A percentile compares a stretch with the other conserved stretches of the same genome.
Conservation (phyloP, 2,888 invertebrate genomes). For the Eupithecia abbreviata region DNA sequence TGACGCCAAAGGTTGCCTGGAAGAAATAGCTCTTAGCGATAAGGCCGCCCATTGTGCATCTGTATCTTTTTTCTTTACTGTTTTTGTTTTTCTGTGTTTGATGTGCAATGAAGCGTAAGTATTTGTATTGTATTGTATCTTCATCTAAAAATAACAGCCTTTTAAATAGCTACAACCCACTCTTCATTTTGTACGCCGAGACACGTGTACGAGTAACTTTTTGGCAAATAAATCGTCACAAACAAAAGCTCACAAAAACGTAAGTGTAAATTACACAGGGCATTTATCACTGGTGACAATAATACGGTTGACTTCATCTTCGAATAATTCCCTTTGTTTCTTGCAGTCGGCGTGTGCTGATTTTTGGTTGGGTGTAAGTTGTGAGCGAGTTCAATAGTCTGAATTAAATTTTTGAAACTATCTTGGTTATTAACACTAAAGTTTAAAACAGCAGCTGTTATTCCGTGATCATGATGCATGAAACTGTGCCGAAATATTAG, state of each 20-base stretch:
- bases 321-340: constrained; percentile 82
- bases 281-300: constrained; percentile 81
- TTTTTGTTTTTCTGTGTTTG: no score
- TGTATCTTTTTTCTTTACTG: no score
- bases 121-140: no score
- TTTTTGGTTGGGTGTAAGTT: constrained; percentile 58
- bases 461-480: no score
- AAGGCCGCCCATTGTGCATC: no score
- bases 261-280: constrained; percentile 77
- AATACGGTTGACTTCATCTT: constrained; percentile 83
- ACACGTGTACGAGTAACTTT: constrained; percentile 32
- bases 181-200: background rate
- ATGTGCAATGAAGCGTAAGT: no score
- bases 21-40: no score
- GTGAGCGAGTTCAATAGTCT: constrained; percentile 23
- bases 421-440: no score
- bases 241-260: constrained; percentile 53
- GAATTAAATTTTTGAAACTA: no score
- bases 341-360: constrained; percentile 68
- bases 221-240: constrained; percentile 42
- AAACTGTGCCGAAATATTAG: no score
- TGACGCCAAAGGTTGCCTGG: no score
- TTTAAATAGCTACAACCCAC: background rate
- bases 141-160: background rate
- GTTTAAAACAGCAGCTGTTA: no score